Evolutionary conservation across 92 coral and sea anemone genomes (phyloP).

Genomic region (Epizoanthus ramosus): DNA sequence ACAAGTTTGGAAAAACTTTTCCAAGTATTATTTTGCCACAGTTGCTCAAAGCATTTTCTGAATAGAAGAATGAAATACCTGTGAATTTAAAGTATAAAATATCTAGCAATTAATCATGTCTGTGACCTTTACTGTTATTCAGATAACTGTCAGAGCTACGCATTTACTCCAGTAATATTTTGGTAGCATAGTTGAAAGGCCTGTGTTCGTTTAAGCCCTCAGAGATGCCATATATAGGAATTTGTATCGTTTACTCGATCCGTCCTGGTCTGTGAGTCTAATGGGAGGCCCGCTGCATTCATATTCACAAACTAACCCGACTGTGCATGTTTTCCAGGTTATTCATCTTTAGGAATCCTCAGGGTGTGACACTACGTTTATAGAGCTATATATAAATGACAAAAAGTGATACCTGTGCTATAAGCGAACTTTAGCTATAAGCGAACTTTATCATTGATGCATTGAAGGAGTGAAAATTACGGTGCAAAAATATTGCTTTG

Average conservation of each 20-base stretch:
- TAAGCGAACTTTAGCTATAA: no score
- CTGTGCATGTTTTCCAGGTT: not conserved
- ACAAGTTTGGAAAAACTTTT: no score
- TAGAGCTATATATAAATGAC: no score
- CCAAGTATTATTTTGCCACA: no score
- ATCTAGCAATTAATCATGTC: not conserved
- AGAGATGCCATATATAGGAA: not conserved
- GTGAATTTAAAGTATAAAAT: not conserved
- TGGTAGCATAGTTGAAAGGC: conserved; percentile 6
- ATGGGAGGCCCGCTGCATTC: not conserved
- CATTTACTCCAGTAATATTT: not conserved
- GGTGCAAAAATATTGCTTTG: no score
- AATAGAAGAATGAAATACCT: not conserved
- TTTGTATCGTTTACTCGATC: not conserved
- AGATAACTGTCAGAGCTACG: not conserved
- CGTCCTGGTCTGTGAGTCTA: not conserved
- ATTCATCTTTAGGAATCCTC: not conserved
- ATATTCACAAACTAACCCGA: not conserved
- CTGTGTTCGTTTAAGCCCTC: not conserved
- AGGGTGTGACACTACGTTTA: no score
- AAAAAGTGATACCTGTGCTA: no score
- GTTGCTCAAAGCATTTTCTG: no score
- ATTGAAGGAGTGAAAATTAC: no score
- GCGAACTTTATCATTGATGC: no score
- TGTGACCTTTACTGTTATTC: not conserved